Evolutionary conservation across 1,140 invertebrate genomes (phyloP).

Genomic region (Achatina immaculata): DNA sequence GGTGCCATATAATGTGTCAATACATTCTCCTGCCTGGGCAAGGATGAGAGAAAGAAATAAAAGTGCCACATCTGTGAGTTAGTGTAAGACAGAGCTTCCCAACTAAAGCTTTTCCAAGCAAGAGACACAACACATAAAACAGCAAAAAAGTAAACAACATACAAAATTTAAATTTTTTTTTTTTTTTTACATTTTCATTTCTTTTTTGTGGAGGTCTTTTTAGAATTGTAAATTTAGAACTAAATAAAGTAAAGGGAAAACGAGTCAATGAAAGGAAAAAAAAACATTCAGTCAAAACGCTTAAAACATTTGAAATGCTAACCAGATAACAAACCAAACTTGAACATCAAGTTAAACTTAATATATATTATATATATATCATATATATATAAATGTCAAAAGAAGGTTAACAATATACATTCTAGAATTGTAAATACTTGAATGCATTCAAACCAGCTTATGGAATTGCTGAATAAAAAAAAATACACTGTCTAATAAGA

Average conservation of each 20-base stretch:
- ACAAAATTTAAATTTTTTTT: not conserved
- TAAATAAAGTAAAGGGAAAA: not conserved
- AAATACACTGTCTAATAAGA: too few relatives aligned
- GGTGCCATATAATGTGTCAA: slow-evolving; percentile 28
- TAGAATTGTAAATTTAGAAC: too few relatives aligned
- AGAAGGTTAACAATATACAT: too few relatives aligned
- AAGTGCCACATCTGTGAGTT: too few relatives aligned
- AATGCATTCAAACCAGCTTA: too few relatives aligned
- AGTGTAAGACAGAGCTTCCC: too few relatives aligned
- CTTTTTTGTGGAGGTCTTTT: too few relatives aligned
- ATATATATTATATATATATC: too few relatives aligned
- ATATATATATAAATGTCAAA: too few relatives aligned
- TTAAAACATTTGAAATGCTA: not conserved
- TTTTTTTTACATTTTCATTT: not conserved
- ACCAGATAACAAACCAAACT: not conserved
- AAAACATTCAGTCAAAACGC: not conserved
- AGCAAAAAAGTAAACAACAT: not conserved
- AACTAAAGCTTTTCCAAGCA: not conserved
- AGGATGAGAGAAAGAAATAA: too few relatives aligned
- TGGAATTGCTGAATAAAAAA: too few relatives aligned
- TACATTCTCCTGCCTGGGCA: not conserved
- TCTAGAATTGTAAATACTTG: too few relatives aligned
- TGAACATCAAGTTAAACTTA: not conserved
- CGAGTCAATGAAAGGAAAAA: not conserved
- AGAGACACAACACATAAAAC: not conserved